These are phyloP conservation scores for Eulemur coronatus DNA, from an alignment of 2,797 vertebrate genomes.

Conservation along the genomic window DNA sequence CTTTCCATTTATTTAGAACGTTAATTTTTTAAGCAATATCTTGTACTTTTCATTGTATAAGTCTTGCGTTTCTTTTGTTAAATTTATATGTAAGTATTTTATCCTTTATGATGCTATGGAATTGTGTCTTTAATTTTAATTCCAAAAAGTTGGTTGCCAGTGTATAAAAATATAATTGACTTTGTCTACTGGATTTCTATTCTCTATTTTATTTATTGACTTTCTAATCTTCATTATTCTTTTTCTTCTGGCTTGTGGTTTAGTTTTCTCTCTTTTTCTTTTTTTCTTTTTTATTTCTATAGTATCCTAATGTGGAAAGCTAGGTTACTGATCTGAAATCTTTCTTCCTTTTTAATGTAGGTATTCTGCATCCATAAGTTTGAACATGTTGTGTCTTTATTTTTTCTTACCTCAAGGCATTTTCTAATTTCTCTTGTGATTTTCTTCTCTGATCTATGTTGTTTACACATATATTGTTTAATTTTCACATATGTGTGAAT, in stretches of 20 bases:
- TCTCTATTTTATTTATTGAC: background rate
- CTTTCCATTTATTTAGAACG: background rate
- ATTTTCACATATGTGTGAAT: background rate
- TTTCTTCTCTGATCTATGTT: background rate
- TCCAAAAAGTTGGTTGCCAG: background rate
- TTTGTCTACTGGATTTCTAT: background rate
- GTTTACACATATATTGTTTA: background rate
- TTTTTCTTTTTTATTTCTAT: background rate
- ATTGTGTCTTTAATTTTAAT: background rate
- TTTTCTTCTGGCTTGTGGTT: background rate
- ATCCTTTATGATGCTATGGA: background rate
- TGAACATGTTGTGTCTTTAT: background rate
- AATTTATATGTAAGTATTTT: background rate
- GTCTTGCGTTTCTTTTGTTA: background rate
- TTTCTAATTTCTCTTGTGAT: background rate
- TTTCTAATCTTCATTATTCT: background rate
- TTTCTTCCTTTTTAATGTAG: background rate
- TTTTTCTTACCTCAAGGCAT: background rate
- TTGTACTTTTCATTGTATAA: background rate
- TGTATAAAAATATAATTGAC: background rate
- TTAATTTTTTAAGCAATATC: background rate
- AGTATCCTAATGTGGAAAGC: background rate
- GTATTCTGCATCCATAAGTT: background rate
- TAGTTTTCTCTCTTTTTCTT: background rate
- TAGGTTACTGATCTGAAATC: background rate